Percentiles rank a stretch among this genome's conserved stretches.
Conservation (phyloP, 2,113 vertebrate species). For the Otis tarda region DNA sequence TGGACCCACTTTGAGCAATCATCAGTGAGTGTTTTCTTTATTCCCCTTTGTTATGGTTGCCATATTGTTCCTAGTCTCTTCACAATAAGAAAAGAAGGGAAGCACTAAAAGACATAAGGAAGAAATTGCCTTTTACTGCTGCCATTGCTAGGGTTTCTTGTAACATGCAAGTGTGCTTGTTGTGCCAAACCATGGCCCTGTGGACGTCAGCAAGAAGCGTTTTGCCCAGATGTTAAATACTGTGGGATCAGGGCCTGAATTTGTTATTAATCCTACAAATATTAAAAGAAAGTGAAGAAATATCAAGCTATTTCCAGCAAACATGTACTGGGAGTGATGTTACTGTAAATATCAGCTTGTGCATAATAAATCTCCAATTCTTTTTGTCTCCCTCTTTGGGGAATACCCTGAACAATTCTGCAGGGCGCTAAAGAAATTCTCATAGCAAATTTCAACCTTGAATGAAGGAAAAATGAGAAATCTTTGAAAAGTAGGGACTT, state of each 20-base stretch:
- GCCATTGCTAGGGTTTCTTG: neutral
- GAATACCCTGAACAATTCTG: neutral
- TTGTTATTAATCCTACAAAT: constrained; percentile 6
- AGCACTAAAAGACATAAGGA: neutral
- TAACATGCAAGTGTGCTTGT: neutral
- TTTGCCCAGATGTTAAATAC: constrained; percentile 4
- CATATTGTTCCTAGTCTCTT: neutral
- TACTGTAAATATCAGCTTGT: neutral
- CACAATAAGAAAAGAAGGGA: neutral
- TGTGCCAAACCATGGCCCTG: neutral
- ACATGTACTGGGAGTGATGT: neutral
- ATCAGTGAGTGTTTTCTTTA: neutral
- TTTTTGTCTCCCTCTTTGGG: neutral
- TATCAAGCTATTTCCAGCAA: constrained; percentile 2
- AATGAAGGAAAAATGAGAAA: neutral
- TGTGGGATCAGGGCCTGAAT: neutral
- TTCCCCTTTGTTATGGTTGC: neutral
- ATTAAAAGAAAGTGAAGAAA: constrained; percentile 21
- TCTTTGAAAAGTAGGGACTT: neutral
- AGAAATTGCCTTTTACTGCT: constrained; percentile 11
- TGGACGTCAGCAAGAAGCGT: neutral
- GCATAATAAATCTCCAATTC: neutral
- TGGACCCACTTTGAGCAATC: neutral
- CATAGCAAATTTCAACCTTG: neutral
- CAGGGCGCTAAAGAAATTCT: neutral